Percentiles rank a stretch among this genome's conserved stretches.
phyloP scores from a whole-genome alignment of 2,113 vertebrate genomes.

The Conger conger region DNA sequence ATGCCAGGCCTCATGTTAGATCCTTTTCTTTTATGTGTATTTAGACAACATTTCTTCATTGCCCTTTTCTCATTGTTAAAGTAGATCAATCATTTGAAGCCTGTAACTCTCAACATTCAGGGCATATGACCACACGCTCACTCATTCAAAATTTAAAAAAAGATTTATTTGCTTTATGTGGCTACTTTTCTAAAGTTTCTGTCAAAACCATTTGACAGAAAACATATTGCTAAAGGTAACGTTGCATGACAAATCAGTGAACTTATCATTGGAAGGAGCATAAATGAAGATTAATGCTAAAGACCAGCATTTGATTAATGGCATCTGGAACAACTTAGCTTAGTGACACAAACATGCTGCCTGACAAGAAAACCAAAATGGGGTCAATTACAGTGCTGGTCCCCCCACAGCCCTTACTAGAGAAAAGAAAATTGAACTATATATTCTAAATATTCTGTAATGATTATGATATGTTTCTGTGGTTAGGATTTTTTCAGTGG shows the following conservation, averaged over 20 bases:
- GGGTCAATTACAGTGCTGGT: not conserved
- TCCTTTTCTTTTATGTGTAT: not conserved
- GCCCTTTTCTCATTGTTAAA: no score
- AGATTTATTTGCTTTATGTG: no score
- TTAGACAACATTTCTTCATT: not conserved
- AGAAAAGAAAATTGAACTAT: not conserved
- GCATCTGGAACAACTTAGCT: not conserved
- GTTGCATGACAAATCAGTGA: no score
- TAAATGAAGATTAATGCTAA: not conserved
- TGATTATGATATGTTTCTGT: not conserved
- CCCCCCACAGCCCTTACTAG: not conserved
- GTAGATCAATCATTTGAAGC: not conserved
- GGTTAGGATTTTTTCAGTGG: not conserved
- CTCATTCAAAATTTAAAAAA: not conserved
- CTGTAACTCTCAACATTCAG: not conserved
- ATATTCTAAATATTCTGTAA: not conserved
- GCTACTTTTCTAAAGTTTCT: no score
- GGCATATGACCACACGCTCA: not conserved
- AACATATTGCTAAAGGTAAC: no score
- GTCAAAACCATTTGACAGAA: no score
- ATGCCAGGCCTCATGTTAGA: not conserved
- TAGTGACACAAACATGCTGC: not conserved
- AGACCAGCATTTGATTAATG: no score
- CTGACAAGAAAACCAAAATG: not conserved
- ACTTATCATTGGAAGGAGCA: no score